Percentiles rank a stretch among this genome's conserved stretches.
phyloP scores from a whole-genome alignment of 2,888 invertebrate genomes.

The Euzetes globulus region DNA sequence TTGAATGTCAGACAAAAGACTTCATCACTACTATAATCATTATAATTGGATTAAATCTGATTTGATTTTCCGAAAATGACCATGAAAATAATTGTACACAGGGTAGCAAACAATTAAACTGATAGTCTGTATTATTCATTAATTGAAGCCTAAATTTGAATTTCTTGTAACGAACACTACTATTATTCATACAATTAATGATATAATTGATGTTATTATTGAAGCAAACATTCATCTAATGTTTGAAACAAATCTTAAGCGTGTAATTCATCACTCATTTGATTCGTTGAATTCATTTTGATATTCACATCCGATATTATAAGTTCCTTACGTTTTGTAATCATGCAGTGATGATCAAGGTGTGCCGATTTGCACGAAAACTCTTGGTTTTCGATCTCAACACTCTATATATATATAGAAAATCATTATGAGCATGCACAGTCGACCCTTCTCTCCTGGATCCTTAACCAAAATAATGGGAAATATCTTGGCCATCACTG shows the following conservation, averaged over 20 bases:
- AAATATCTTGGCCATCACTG: too few species aligned
- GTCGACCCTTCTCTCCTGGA: too few species aligned
- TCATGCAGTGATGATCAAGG: too few species aligned
- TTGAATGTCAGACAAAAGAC: conserved; percentile 1
- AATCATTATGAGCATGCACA: too few species aligned
- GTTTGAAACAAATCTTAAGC: neutral
- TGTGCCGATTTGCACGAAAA: too few species aligned
- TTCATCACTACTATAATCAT: neutral
- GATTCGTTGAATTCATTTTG: neutral
- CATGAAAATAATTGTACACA: conserved; percentile 10
- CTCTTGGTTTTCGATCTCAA: too few species aligned
- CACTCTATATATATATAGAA: too few species aligned
- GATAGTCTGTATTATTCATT: neutral
- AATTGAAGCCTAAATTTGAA: neutral
- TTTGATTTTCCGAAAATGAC: neutral
- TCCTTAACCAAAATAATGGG: too few species aligned
- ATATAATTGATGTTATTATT: conserved; percentile 18
- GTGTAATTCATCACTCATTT: conserved; percentile 9
- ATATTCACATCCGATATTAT: neutral
- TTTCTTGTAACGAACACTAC: neutral
- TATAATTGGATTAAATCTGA: neutral
- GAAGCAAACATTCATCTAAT: neutral
- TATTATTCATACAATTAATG: neutral
- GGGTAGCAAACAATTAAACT: neutral
- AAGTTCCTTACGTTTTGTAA: neutral